phyloP scores from a whole-genome alignment of 2,888 invertebrate species.

The Rhopalosiphum nymphaeae region DNA sequence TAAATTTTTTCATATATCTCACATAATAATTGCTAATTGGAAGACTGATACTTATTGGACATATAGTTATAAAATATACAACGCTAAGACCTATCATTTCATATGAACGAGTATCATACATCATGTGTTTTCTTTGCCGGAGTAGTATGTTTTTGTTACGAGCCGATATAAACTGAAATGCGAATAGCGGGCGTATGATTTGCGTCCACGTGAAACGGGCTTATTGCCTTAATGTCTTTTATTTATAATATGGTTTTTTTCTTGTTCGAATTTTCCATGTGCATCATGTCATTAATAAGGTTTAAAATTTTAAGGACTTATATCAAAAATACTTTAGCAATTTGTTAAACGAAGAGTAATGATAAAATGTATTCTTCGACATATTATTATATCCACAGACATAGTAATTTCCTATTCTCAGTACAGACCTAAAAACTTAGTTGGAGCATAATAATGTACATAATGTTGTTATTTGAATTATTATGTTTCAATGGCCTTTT shows the following conservation, averaged over 20 bases:
- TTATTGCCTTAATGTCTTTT: background rate
- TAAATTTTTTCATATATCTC: background rate
- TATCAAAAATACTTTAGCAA: background rate
- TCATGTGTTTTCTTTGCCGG: background rate
- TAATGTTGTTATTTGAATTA: background rate
- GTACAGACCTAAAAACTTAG: background rate
- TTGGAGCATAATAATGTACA: background rate
- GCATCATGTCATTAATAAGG: background rate
- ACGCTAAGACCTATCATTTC: background rate
- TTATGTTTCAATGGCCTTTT: background rate
- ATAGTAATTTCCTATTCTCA: background rate
- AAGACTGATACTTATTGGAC: background rate
- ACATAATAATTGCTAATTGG: background rate
- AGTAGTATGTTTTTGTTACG: background rate
- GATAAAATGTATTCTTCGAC: background rate
- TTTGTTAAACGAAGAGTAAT: background rate
- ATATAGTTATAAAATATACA: background rate
- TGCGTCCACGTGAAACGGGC: background rate
- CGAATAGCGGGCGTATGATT: background rate
- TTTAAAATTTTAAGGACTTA: background rate
- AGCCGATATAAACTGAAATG: background rate
- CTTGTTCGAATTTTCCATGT: background rate
- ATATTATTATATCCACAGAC: background rate
- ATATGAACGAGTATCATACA: background rate
- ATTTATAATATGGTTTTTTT: background rate